Evolutionary conservation across 2,113 vertebrate species (phyloP), one percentile per base, ranked within the genome.

Genomic region (Engystomops pustulosus): DNA sequence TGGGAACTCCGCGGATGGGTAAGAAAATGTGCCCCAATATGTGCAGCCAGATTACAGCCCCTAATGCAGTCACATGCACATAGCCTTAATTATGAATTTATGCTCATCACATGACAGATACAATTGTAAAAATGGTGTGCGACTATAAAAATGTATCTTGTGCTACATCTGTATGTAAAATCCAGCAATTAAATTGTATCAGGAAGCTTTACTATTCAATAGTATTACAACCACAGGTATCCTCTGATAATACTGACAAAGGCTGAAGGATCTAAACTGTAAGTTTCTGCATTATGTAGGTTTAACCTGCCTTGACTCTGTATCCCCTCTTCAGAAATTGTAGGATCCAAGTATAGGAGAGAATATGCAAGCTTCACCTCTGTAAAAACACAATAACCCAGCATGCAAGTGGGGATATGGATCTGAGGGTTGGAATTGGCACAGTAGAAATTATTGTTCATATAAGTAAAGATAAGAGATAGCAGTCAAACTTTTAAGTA

Each of bases 241-340:
- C 34, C 38, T 30, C 78, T 82, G 87, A 72, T 6, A n/a, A 45
- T 81, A 80, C 68, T 41, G 62, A 75, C 71, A 83, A 85, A 34
- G 88, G 62, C 80, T 85, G 62, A 86, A 23, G 82, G 81, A 87
- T 89, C 88, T 88, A 85, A 85, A 81, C 85, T 78, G 85, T 85
- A 30, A 88, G 62, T 86, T 88, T 86, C 81, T 79, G 72, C 27
- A 81, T 80, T 80, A 88, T 89, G 88, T 88, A 2, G 0, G 62
- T 90, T 89, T 89, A 87, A 84, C 85, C 76, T 81, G 85, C 67
- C 81, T 85, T 89, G 70, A 11, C 79, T 85, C 85, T 67, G 68
- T 44, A 72, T 80, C 86, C 44, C n/a, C 20, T 79, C 79, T 72
- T 70, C 81, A 81, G 69, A 36, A 84, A 86, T 34, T 70, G 80